Conservation (phyloP, 2,797 vertebrate species). For the Mormyrus proboscirostris region DNA sequence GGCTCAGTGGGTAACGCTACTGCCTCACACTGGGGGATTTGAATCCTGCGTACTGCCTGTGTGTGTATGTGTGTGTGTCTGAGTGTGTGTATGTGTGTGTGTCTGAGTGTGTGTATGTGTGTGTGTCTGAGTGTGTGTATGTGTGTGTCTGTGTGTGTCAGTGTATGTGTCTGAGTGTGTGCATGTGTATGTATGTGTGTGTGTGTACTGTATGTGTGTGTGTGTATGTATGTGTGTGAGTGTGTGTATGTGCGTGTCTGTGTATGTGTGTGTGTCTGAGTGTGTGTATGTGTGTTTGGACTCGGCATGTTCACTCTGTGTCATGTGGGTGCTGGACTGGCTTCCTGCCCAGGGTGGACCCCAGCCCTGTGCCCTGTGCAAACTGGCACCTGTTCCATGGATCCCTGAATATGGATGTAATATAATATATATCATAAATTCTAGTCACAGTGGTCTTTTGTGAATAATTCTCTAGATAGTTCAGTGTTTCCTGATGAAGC, state of each 20-base stretch:
- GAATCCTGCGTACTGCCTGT: neutral
- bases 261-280: too few species aligned
- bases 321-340: neutral
- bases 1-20: neutral
- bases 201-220: too few species aligned
- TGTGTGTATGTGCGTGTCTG: too few species aligned
- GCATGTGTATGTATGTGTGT: too few species aligned
- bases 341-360: neutral
- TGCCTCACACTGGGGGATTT: neutral
- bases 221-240: too few species aligned
- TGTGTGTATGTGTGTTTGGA: neutral
- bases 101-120: too few species aligned
- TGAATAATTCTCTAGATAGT: neutral
- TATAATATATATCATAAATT: neutral
- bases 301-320: neutral
- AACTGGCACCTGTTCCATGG: neutral
- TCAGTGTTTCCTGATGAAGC: neutral
- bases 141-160: too few species aligned
- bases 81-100: too few species aligned
- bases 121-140: too few species aligned
- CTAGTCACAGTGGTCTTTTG: neutral
- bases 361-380: neutral
- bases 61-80: too few species aligned
- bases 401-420: neutral
- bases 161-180: too few species aligned